These are phyloP conservation scores for Corydoras maculifer DNA, from an alignment of 2,113 vertebrate genomes.

Conservation along the genomic window DNA sequence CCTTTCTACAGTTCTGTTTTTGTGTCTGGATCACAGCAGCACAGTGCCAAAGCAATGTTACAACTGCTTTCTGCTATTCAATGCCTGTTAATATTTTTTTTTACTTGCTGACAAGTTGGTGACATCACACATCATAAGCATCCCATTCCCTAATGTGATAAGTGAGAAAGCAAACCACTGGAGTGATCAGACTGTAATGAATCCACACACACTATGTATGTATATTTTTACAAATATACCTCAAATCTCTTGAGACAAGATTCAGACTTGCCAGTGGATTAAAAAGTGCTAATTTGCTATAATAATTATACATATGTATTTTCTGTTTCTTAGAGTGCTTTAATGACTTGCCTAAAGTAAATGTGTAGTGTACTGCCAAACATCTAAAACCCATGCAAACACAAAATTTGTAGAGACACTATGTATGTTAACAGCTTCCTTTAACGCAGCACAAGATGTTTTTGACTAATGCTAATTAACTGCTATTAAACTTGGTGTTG, in stretches of 20 bases:
- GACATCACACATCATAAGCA: conserved; percentile 30
- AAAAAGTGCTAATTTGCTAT: conserved; percentile 18
- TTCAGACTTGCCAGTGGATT: neutral
- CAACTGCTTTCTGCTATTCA: conserved; percentile 41
- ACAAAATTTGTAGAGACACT: conserved; percentile 28
- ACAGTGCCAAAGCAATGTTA: conserved; percentile 40
- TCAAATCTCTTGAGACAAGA: too few relatives aligned
- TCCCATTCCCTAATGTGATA: neutral
- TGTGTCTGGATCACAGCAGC: conserved; percentile 52
- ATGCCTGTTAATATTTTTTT: conserved; percentile 14
- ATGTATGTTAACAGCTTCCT: conserved; percentile 50
- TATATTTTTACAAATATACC: too few relatives aligned
- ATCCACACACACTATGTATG: too few relatives aligned
- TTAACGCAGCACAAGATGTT: conserved; percentile 30
- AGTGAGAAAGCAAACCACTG: neutral
- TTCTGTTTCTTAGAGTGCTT: conserved; percentile 30
- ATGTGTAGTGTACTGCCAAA: conserved; percentile 12
- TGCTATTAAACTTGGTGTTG: conserved; percentile 53
- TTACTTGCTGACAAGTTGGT: conserved; percentile 21
- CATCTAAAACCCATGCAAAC: conserved; percentile 9
- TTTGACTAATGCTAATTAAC: conserved; percentile 58
- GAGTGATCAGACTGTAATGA: too few relatives aligned
- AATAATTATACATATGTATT: conserved; percentile 44
- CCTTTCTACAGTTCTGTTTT: conserved; percentile 48
- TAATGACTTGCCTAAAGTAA: conserved; percentile 41